Base-by-base conservation (phyloP, 2,888 invertebrate species). In the Pediacus dermestoides region DNA sequence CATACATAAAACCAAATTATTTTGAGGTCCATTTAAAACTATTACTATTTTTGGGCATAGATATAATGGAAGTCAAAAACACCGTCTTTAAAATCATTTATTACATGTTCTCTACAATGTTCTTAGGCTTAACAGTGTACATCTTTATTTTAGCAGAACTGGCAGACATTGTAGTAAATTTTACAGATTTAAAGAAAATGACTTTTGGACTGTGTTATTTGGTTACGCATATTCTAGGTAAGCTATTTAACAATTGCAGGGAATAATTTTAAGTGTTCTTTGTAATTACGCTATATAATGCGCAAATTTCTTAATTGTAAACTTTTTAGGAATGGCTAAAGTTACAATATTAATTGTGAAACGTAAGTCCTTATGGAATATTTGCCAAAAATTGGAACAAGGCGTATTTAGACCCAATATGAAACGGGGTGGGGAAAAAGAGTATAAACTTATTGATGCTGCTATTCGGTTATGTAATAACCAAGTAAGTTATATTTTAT, bases 401-500 rank as follows among this genome's bases (percentile, higher is more conserved):
- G 40, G 38, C 4, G 23, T 39, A 16, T 40, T 46, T 13, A 15
- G 16, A 23, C 40, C 43, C 3, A 36, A 37, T 22, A 10, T 34
- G 12, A 14, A 26, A 0, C 31, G 46, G 30, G 46, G 46, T 8
- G 46, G 46, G 1, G 23, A 28, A 16, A 22, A 37, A 30, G 46
- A 46, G 28, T 28, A 38, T 26, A 13, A 28, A 7, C 16, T 46
- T 7, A 37, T 46, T n/a, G 31, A 37, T 16, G 18, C 11, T 25
- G 40, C 39, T 3, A 34, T 46, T 6, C 28, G 27, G 8, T 8
- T 31, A 8, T 30, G 18, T 26, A 37, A 43, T 9, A 16, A 13
- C 9, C 43, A 46, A 30, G 45, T 36, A 39, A 34, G 8, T 35
- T n/a, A n/a, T n/a, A n/a, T n/a, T n/a, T n/a, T n/a, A n/a, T n/a